Percentiles rank a stretch among this genome's conserved stretches.
phyloP scores from a whole-genome alignment of 2,113 vertebrate genomes.

The Lichenostomus cassidix region DNA sequence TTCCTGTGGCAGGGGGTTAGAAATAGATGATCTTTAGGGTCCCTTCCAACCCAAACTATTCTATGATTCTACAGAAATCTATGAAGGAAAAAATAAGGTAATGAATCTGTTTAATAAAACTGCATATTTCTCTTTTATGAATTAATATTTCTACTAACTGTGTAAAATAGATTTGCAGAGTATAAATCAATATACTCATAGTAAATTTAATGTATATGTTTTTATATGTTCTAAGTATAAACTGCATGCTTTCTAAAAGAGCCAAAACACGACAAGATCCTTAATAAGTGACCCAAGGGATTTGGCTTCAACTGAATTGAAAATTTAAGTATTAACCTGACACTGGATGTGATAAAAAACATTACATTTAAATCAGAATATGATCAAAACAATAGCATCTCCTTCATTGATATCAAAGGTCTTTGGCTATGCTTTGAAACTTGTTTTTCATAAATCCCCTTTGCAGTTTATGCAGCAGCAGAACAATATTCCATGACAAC shows the following conservation, averaged over 20 bases:
- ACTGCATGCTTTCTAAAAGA: background rate
- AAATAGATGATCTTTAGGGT: background rate
- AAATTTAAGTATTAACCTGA: background rate
- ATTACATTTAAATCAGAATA: background rate
- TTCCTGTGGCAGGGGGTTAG: background rate
- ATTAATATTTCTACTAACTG: background rate
- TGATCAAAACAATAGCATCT: background rate
- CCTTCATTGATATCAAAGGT: background rate
- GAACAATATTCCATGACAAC: conserved; percentile 8
- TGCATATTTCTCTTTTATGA: background rate
- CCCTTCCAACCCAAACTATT: background rate
- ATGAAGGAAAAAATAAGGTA: background rate
- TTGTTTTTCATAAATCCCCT: conserved; percentile 9
- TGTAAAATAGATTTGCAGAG: background rate
- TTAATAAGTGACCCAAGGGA: background rate
- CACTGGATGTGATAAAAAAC: background rate
- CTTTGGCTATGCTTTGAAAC: conserved; percentile 10
- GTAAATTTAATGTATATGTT: background rate
- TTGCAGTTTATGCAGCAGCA: background rate
- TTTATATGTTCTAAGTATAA: background rate
- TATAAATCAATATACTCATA: background rate
- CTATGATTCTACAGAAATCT: background rate
- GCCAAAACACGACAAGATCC: background rate
- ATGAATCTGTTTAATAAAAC: background rate
- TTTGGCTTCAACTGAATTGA: background rate